Conservation (phyloP, 2,888 invertebrate genomes). For the Leptopilina syphax region DNA sequence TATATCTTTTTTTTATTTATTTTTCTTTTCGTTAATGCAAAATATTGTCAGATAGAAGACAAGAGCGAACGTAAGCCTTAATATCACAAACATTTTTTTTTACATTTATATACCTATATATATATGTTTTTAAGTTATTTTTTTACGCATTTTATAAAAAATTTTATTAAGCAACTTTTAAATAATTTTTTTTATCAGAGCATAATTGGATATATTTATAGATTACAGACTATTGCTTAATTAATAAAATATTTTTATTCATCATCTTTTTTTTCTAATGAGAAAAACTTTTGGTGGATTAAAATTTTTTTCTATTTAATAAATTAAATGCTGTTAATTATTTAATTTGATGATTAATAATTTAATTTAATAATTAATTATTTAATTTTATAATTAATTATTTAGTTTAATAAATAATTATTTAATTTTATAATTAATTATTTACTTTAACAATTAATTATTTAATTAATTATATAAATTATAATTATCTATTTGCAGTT, state of each 20-base stretch:
- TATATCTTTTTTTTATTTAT: conserved; percentile 15
- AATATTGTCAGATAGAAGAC: conserved; percentile 41
- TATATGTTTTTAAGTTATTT: not conserved
- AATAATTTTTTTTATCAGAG: conserved; percentile 17
- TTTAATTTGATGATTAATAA: no score
- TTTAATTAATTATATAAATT: no score
- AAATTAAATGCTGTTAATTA: no score
- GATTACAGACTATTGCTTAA: not conserved
- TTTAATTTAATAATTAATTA: no score
- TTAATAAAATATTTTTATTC: not conserved
- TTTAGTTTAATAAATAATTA: no score
- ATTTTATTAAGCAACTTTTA: conserved; percentile 19
- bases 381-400: no score
- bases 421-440: no score
- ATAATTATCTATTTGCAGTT: no score
- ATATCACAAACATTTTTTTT: conserved; percentile 37
- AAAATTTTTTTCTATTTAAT: not conserved
- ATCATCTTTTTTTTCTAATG: no score
- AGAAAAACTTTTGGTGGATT: not conserved
- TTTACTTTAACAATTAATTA: no score
- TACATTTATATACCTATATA: not conserved
- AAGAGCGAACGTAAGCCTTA: conserved; percentile 26
- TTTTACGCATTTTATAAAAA: not conserved
- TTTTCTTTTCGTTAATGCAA: conserved; percentile 23
- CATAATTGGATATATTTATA: conserved; percentile 5